These are phyloP conservation scores for Spodoptera litura DNA, from an alignment of 1,140 invertebrate genomes.

Conservation along the genomic window DNA sequence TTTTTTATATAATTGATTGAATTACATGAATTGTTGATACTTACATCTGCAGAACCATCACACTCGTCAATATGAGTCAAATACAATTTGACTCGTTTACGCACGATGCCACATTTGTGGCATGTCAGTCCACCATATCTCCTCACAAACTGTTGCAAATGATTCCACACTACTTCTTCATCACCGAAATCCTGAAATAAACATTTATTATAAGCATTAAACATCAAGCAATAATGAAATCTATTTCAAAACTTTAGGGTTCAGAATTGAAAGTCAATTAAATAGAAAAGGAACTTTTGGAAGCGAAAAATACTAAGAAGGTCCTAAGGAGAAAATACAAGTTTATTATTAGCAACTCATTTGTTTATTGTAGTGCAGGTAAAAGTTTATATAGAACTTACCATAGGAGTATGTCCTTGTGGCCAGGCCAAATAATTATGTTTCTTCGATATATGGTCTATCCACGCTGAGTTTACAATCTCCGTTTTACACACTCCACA, in stretches of 20 bases:
- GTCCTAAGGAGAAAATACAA: too few species aligned
- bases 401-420: constrained; percentile 57
- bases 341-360: too few species aligned
- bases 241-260: too few species aligned
- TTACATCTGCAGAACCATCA: constrained; percentile 35
- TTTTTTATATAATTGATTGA: too few species aligned
- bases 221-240: background rate
- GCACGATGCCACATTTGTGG: constrained; percentile 58
- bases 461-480: constrained; percentile 50
- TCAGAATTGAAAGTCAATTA: too few species aligned
- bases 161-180: constrained; percentile 53
- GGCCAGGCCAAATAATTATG: constrained; percentile 74
- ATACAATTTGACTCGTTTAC: constrained; percentile 63
- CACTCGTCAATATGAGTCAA: constrained; percentile 64
- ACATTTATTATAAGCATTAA: background rate
- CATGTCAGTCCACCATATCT: constrained; percentile 58
- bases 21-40: background rate
- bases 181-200: constrained; percentile 65
- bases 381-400: constrained; percentile 43
- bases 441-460: constrained; percentile 59
- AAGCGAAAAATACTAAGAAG: too few species aligned
- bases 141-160: constrained; percentile 61
- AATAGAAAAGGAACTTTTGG: too few species aligned
- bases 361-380: background rate
- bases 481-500: constrained; percentile 58